Conservation (phyloP, 2,113 vertebrate species). For the Ochotona curzoniae region DNA sequence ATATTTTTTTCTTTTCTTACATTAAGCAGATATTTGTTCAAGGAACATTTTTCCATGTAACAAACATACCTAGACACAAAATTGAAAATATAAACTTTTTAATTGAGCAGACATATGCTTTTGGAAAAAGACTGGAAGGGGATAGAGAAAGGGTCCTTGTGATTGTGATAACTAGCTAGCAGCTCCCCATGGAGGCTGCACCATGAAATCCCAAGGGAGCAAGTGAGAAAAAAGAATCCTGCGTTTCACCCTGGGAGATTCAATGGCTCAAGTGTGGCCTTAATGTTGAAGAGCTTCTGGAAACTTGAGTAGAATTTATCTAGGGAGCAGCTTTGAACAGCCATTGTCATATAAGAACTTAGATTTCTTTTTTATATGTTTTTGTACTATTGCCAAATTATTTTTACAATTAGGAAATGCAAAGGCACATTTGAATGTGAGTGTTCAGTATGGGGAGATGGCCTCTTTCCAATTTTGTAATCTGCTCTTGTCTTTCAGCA, state of each 20-base stretch:
- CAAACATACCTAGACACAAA: neutral
- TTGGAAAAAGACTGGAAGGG: neutral
- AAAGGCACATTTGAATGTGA: constrained; percentile 22
- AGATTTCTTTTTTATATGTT: neutral
- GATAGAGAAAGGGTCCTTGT: neutral
- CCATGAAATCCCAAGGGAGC: neutral
- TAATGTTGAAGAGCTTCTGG: neutral
- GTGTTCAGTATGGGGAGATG: constrained; percentile 60
- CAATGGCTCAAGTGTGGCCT: neutral
- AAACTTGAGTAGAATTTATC: neutral
- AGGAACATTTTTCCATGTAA: neutral
- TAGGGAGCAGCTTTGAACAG: neutral
- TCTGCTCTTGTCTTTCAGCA: constrained; percentile 50
- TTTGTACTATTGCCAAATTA: constrained; percentile 67
- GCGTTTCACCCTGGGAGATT: neutral
- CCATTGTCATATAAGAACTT: neutral
- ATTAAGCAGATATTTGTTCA: constrained; percentile 8
- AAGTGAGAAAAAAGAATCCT: neutral
- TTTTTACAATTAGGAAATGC: constrained; percentile 65
- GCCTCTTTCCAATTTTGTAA: constrained; percentile 55
- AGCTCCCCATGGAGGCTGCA: neutral
- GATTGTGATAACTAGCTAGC: neutral
- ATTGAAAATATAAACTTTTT: neutral
- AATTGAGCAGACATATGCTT: neutral
- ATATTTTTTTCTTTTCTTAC: neutral